phyloP scores from a whole-genome alignment of 2,113 vertebrate species.

The Loxodonta africana region DNA sequence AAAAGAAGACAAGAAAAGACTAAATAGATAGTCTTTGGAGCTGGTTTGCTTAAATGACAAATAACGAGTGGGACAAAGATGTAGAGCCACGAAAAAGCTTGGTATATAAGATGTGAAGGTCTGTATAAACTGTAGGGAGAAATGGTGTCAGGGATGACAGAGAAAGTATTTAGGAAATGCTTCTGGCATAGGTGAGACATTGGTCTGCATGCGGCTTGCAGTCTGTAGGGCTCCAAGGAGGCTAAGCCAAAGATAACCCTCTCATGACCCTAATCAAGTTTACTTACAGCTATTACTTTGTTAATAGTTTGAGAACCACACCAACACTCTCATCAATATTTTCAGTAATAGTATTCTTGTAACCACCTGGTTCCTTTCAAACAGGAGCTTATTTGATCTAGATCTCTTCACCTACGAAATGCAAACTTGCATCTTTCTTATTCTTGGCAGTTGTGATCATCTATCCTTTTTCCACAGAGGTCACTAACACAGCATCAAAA shows the following conservation, averaged over 20 bases:
- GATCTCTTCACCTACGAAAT: not conserved
- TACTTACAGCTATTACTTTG: not conserved
- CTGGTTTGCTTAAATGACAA: not conserved
- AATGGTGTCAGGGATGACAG: not conserved
- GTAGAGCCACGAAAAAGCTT: not conserved
- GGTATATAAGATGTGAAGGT: not conserved
- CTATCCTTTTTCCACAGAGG: not conserved
- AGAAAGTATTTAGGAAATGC: not conserved
- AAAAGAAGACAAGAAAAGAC: not conserved
- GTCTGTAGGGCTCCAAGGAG: not conserved
- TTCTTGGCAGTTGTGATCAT: not conserved
- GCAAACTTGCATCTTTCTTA: not conserved
- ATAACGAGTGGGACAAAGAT: not conserved
- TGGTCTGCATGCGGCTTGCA: not conserved
- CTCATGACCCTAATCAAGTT: not conserved
- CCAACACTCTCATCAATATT: not conserved
- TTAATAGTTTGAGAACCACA: not conserved
- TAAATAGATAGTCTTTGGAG: not conserved
- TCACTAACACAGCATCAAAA: not conserved
- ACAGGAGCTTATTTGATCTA: not conserved
- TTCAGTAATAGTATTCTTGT: not conserved
- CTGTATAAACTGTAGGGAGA: not conserved
- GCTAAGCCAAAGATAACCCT: not conserved
- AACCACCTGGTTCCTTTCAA: not conserved
- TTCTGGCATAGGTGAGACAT: not conserved